Percentiles rank a stretch among this genome's conserved stretches.
These are phyloP conservation scores for Cottus gobio DNA, from an alignment of 2,113 vertebrate species.

Conservation along the genomic window DNA sequence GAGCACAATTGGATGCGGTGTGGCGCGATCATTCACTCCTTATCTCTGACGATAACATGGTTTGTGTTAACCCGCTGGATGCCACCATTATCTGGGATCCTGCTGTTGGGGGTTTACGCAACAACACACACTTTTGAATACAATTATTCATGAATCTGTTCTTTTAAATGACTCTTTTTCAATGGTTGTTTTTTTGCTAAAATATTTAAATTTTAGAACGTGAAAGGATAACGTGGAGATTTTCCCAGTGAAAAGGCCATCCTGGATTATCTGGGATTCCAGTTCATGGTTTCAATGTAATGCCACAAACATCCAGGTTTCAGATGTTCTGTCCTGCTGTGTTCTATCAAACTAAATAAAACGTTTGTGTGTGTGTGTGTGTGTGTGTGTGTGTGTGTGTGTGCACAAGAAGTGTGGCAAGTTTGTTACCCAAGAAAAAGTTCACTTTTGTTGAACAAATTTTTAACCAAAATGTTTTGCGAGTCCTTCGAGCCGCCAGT, in stretches of 20 bases:
- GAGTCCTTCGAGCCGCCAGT: background rate
- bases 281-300: conserved; percentile 8
- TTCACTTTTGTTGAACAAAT: background rate
- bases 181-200: background rate
- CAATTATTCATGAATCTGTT: conserved; percentile 40
- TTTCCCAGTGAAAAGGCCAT: background rate
- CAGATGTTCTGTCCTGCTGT: background rate
- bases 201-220: conserved; percentile 28
- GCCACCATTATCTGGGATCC: conserved; percentile 50
- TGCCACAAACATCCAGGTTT: background rate
- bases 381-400: too few species aligned
- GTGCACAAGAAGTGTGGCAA: background rate
- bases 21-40: conserved; percentile 67
- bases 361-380: background rate
- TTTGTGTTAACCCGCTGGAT: conserved; percentile 59
- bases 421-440: conserved; percentile 19
- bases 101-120: conserved; percentile 57
- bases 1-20: conserved; percentile 62
- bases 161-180: conserved; percentile 25
- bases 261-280: conserved; percentile 19
- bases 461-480: background rate
- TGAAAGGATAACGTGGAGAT: conserved; percentile 14
- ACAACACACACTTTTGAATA: conserved; percentile 44
- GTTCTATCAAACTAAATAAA: background rate
- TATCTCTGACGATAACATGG: conserved; percentile 66